Conservation (phyloP, 30 jellyfish, hydroid and myxozoan genomes). For the Catostylus mosaicus region DNA sequence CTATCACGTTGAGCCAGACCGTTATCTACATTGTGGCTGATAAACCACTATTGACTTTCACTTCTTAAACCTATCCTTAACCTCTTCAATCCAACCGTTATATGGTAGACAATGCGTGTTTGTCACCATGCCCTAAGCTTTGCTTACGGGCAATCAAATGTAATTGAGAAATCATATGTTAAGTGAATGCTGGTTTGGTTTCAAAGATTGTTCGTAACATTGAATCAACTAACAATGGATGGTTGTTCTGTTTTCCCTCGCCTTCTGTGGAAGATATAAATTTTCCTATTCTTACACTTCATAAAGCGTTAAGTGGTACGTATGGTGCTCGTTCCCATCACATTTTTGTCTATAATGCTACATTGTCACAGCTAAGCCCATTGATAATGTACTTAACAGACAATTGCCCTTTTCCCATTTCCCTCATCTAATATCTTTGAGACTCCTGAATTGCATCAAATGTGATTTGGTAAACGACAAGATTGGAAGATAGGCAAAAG, state of each 20-base stretch:
- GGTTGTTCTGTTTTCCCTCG: not conserved
- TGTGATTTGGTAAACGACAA: no score
- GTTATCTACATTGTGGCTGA: not conserved
- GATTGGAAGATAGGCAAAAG: no score
- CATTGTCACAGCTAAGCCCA: no score
- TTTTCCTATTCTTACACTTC: no score
- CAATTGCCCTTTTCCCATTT: no score
- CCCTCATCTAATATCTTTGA: no score
- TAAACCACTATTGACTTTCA: not conserved
- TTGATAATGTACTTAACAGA: no score
- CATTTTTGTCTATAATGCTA: no score
- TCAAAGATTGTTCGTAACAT: not conserved
- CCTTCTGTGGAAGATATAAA: not conserved
- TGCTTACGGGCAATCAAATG: constrained; percentile 1
- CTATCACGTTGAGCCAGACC: not conserved
- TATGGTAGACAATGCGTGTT: constrained; percentile 2
- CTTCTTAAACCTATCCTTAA: not conserved
- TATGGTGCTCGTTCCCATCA: no score
- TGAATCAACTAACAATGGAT: not conserved
- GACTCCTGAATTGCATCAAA: no score
- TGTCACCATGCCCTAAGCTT: constrained; percentile 9
- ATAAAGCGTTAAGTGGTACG: no score
- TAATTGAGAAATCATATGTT: constrained; percentile 25
- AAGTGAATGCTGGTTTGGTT: constrained; percentile 12
- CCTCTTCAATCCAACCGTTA: not conserved